A percentile compares a stretch with the other conserved stretches of the same genome.
Evolutionary conservation across 1,140 invertebrate species (phyloP).

Genomic region (Procambarus clarkii): DNA sequence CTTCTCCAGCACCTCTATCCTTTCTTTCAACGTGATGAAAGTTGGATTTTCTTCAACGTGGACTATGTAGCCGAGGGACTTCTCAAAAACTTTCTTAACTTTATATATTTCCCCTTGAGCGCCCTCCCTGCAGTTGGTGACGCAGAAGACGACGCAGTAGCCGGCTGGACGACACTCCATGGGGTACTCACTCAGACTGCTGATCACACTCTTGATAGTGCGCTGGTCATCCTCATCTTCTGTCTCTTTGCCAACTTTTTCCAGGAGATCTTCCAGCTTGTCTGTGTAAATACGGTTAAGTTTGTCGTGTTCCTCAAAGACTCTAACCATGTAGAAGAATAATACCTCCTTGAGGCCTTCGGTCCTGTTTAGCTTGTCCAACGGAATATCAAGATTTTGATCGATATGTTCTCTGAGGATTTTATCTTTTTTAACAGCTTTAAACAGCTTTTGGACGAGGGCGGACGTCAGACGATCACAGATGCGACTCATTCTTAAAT

Average conservation of each 20-base stretch:
- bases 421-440: neutral
- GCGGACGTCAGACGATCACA: neutral
- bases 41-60: conserved; percentile 11
- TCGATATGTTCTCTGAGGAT: neutral
- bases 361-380: neutral
- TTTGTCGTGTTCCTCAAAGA: conserved; percentile 19
- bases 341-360: conserved; percentile 36
- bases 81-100: conserved; percentile 3
- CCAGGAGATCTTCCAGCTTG: conserved; percentile 5
- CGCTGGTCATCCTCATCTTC: neutral
- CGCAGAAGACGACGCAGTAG: conserved; percentile 39
- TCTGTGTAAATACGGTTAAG: conserved; percentile 36
- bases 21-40: neutral
- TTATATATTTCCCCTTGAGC: conserved; percentile 27
- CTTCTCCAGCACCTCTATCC: neutral
- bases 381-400: neutral
- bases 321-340: conserved; percentile 40
- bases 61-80: conserved; percentile 35
- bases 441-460: neutral
- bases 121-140: conserved; percentile 6
- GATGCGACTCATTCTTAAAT: neutral
- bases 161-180: neutral
- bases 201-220: neutral
- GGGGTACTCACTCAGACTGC: conserved; percentile 1
- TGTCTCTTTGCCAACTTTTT: neutral